Evolutionary conservation across 1,140 invertebrate species (phyloP).

Genomic region (Leptoteleia sp.): DNA sequence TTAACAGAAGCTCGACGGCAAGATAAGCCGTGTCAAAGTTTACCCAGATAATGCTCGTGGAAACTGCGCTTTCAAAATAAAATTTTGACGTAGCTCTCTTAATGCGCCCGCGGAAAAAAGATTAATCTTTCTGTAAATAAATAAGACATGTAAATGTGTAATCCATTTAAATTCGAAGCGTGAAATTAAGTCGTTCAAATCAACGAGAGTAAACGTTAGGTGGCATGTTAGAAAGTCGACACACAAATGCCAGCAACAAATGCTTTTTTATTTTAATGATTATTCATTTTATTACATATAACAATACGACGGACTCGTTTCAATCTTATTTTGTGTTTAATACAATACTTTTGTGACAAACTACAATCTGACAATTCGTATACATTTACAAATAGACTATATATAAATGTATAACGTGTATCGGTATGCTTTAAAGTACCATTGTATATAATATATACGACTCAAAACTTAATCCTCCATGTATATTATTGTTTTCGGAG

Average conservation of each 20-base stretch:
- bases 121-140: neutral
- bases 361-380: constrained; percentile 35
- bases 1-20: constrained; percentile 21
- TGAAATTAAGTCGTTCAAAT: too few relatives aligned
- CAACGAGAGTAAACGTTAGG: too few relatives aligned
- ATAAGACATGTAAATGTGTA: too few relatives aligned
- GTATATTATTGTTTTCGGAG: constrained; percentile 16
- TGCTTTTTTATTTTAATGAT: constrained; percentile 40
- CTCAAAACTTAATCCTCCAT: constrained; percentile 31
- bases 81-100: constrained; percentile 38
- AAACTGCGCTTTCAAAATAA: constrained; percentile 34
- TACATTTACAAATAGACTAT: constrained; percentile 45
- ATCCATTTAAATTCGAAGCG: too few relatives aligned
- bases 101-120: neutral
- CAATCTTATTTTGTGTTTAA: constrained; percentile 37
- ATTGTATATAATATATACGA: constrained; percentile 28
- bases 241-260: constrained; percentile 23
- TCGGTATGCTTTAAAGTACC: constrained; percentile 21
- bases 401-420: constrained; percentile 41
- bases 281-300: constrained; percentile 45
- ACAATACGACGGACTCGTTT: constrained; percentile 55
- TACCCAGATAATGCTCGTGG: constrained; percentile 39
- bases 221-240: too few relatives aligned
- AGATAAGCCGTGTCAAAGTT: constrained; percentile 71
- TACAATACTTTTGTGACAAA: constrained; percentile 29